Conservation (phyloP, 2,113 vertebrate species). For the Noctilio leporinus region DNA sequence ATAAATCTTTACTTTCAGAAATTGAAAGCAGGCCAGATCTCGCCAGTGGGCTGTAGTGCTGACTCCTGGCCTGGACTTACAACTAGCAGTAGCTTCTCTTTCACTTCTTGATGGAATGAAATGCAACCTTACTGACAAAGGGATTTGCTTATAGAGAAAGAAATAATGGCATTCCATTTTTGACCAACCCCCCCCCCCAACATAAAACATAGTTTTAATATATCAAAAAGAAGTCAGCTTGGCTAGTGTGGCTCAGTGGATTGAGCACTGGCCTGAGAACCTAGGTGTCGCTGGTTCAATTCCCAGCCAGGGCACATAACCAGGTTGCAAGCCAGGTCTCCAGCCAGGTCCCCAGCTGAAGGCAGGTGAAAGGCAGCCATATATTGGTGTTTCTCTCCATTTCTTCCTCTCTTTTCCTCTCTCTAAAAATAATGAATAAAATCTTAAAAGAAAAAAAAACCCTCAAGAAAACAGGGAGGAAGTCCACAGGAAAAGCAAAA, state of each 20-base stretch:
- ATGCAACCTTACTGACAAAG: not conserved
- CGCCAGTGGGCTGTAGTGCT: not conserved
- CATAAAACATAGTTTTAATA: constrained; percentile 4
- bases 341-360: too few relatives aligned
- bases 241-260: too few relatives aligned
- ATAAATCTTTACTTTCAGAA: constrained; percentile 22
- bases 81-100: not conserved
- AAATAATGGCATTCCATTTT: not conserved
- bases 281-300: too few relatives aligned
- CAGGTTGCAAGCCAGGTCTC: too few relatives aligned
- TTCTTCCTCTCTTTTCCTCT: too few relatives aligned
- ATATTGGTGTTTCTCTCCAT: too few relatives aligned
- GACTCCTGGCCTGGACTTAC: not conserved
- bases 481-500: not conserved
- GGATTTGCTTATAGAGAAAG: not conserved
- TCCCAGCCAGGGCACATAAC: too few relatives aligned
- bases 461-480: not conserved
- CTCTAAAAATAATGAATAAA: too few relatives aligned
- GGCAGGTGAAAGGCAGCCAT: too few relatives aligned
- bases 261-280: too few relatives aligned
- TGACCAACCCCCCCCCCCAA: too few relatives aligned
- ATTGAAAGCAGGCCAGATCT: not conserved
- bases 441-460: too few relatives aligned
- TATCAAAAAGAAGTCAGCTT: not conserved
- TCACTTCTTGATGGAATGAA: not conserved